Evolutionary conservation across 64 coral and sea anemone species (phyloP).

Genomic region (Platygyra sinensis): DNA sequence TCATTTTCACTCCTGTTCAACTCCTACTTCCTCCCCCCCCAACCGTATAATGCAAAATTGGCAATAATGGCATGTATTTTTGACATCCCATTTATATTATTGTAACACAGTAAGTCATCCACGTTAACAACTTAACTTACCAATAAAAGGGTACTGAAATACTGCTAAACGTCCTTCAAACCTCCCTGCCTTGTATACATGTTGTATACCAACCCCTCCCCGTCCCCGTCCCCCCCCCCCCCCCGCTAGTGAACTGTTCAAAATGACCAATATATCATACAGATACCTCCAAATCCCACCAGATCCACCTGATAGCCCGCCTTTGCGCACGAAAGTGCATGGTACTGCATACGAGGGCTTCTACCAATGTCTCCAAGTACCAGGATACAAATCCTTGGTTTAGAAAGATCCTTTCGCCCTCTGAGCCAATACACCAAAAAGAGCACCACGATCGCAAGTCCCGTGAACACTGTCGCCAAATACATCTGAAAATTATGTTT

Average conservation of each 20-base stretch:
- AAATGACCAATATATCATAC: not conserved
- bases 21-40: no score
- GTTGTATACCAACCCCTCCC: not conserved
- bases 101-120: no score
- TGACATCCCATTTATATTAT: no score
- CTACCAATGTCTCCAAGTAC: slow-evolving; percentile 96
- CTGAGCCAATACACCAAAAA: slow-evolving; percentile 49
- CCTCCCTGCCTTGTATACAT: no score
- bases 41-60: no score
- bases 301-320: slow-evolving; percentile 84
- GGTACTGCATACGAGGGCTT: slow-evolving; percentile 98
- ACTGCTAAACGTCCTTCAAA: no score
- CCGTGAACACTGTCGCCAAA: slow-evolving; percentile 10
- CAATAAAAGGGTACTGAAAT: no score
- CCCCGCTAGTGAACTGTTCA: no score
- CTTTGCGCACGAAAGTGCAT: slow-evolving; percentile 88
- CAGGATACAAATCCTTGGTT: slow-evolving; percentile 83
- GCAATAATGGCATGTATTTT: no score
- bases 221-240: not conserved
- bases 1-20: no score
- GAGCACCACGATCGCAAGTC: slow-evolving; percentile 4
- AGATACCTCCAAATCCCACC: slow-evolving; percentile 86
- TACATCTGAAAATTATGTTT: not conserved
- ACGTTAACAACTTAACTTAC: no score
- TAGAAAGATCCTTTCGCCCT: slow-evolving; percentile 44